A percentile compares a stretch with the other conserved stretches of the same genome.
Conservation (phyloP, 2,113 vertebrate genomes). For the Dryoscopus gambensis region DNA sequence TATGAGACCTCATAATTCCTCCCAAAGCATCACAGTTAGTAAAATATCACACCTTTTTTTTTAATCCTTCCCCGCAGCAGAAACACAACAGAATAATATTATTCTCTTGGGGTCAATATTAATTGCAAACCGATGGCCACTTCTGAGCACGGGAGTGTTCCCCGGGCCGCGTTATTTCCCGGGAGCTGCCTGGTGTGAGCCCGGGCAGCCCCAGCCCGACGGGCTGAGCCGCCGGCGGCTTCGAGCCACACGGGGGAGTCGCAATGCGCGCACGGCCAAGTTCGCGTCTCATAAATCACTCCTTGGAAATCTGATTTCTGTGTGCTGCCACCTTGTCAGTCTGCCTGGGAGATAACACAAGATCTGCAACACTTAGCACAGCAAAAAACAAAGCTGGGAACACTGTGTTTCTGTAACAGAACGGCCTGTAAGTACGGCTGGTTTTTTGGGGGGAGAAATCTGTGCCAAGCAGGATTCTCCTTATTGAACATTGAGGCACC, state of each 20-base stretch:
- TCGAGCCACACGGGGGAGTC: constrained; percentile 73
- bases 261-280: constrained; percentile 32
- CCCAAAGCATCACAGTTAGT: neutral
- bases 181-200: neutral
- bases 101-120: neutral
- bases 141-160: neutral
- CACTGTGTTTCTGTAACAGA: neutral
- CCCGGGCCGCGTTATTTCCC: neutral
- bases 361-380: neutral
- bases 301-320: constrained; percentile 23
- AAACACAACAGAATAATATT: neutral
- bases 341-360: neutral
- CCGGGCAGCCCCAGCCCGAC: neutral
- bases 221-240: neutral
- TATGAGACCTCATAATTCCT: constrained; percentile 16
- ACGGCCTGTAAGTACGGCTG: neutral
- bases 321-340: neutral
- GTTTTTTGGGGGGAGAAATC: neutral
- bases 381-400: neutral
- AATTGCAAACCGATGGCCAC: neutral
- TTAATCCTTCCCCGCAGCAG: neutral
- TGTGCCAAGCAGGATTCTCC: neutral
- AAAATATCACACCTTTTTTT: neutral
- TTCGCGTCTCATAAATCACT: constrained; percentile 31
- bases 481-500: neutral